Percentiles rank a stretch among this genome's conserved stretches.
These are phyloP conservation scores for Gasterosteus nipponicus DNA, from an alignment of 2,113 vertebrate genomes.

Conservation along the genomic window DNA sequence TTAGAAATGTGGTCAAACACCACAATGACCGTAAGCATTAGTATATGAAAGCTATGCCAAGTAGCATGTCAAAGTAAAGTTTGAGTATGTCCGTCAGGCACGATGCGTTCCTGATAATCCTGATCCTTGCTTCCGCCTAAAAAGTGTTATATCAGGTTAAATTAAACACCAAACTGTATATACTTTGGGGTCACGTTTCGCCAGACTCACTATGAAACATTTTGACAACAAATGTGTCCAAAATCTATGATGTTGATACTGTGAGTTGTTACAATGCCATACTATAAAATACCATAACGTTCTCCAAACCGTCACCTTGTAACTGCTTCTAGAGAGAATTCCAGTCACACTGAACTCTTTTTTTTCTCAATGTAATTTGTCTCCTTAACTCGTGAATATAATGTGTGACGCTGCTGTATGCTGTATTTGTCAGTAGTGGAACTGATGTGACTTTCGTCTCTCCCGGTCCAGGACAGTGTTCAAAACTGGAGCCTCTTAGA, in stretches of 20 bases:
- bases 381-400: not conserved
- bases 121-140: conserved; percentile 9
- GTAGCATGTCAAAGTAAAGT: not conserved
- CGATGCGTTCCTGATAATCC: conserved; percentile 18
- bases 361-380: not conserved
- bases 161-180: not conserved
- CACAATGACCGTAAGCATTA: not conserved
- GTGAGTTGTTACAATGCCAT: not conserved
- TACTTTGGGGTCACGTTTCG: not conserved
- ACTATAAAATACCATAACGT: not conserved
- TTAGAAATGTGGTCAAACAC: not conserved
- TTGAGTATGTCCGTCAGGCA: not conserved
- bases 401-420: not conserved
- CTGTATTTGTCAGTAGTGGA: not conserved
- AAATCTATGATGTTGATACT: not conserved
- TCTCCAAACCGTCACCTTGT: not conserved
- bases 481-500: conserved; percentile 89
- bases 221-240: not conserved
- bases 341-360: not conserved
- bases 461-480: conserved; percentile 89
- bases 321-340: conserved; percentile 2
- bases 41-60: not conserved
- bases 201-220: not conserved
- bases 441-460: conserved; percentile 25
- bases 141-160: not conserved